Base-by-base conservation (phyloP, 2,888 invertebrate genomes). In the Patella caerulea region DNA sequence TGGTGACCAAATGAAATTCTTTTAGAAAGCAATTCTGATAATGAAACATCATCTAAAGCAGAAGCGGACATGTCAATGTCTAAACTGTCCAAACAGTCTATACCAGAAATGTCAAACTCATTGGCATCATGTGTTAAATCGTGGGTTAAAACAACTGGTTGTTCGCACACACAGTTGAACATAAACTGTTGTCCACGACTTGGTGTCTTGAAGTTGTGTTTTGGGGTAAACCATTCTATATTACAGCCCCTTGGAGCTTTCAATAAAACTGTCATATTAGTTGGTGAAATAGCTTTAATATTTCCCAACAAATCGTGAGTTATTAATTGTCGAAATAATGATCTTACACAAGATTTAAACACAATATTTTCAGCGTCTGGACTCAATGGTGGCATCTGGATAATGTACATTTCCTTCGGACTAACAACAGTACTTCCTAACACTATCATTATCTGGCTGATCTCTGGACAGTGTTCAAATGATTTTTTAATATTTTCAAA, bases 41-140 rank as follows among this genome's bases (percentile, higher is more conserved):
- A 65, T 12, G 65, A 65, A 19, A 65, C 24, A 65, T 65, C 65
- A 3, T 65, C 24, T 65, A 65, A 65, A 11, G 24, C 24, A 12
- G 24, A 19, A 9, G 17, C 65, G 3, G 78, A 72, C 12, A 71
- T 52, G 59, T 80, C 81, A 15, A 74, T 76, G n/a, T 72, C 71
- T 15, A 83, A 81, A 9, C 78, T 69, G n/a, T 86, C 85, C 29
- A 87, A 79, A 7, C 86, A 85, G 73, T 88, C 86, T 78, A 87
- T 86, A n/a, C 88, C 88, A 11, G 87, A 87, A 69, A 87, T 83
- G 24, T 87, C 87, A 29, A 85, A 78, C 14, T 82, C 81, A 5
- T 79, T 69, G 45, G 81, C 82, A 53, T 82, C 83, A 45, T 78
- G 79, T 9, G 84, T 83, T 71, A 86, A 70, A 74, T 86, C 83